phyloP scores from a whole-genome alignment of 1,140 invertebrate species.

The Halictus rubicundus region DNA sequence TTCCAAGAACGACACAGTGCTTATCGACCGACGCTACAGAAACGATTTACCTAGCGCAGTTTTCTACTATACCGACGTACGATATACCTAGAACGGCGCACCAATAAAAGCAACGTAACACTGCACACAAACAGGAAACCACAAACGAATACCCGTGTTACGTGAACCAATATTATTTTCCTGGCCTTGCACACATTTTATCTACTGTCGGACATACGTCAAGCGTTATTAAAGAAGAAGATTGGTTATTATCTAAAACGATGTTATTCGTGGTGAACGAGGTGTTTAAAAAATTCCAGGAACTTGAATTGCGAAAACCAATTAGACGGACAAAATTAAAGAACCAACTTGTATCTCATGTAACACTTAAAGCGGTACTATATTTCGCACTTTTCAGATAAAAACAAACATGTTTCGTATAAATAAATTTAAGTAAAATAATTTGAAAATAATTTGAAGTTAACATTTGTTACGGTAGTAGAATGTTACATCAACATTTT shows the following conservation, averaged over 20 bases:
- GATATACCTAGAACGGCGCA: not conserved
- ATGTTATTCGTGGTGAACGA: not conserved
- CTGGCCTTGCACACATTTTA: not conserved
- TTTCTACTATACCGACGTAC: not conserved
- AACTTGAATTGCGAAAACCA: not conserved
- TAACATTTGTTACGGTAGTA: not conserved
- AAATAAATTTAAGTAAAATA: not conserved
- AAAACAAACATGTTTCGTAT: not conserved
- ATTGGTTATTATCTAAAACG: not conserved
- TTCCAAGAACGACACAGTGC: not conserved
- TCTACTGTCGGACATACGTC: not conserved
- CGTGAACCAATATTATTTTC: not conserved
- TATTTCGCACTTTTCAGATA: not conserved
- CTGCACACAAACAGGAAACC: not conserved
- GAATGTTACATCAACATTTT: not conserved
- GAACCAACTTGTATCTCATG: not conserved
- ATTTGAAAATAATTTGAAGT: not conserved
- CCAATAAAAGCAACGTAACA: not conserved
- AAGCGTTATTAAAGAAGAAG: not conserved
- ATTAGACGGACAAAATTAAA: not conserved
- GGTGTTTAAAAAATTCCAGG: not conserved
- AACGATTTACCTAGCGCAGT: not conserved
- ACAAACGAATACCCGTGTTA: not conserved
- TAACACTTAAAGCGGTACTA: no score
- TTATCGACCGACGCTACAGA: not conserved